phyloP scores from a whole-genome alignment of 53 echinoderm and acorn worm genomes.

The Paracentrotus lividus region DNA sequence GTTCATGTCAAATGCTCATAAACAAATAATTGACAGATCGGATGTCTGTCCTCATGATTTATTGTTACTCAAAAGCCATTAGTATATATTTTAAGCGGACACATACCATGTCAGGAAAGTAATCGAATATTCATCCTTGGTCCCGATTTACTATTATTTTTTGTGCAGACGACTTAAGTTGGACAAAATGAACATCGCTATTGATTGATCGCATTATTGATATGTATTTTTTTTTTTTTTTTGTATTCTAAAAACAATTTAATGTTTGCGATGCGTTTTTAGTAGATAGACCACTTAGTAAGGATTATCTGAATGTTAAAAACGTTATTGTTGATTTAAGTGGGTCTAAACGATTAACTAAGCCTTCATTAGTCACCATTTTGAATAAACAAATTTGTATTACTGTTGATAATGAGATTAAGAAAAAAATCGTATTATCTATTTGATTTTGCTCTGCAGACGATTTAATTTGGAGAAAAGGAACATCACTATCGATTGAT shows the following conservation, averaged over 20 bases:
- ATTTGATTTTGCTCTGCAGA: background rate
- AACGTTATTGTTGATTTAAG: slow-evolving; percentile 25
- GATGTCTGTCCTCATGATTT: slow-evolving; percentile 7
- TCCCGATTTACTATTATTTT: slow-evolving; percentile 1
- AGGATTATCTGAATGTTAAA: slow-evolving; percentile 2
- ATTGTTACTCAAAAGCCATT: slow-evolving; percentile 11
- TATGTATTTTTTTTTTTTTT: no score
- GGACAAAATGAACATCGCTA: slow-evolving; percentile 40
- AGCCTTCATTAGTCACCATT: slow-evolving; percentile 16
- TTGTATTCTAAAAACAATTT: background rate
- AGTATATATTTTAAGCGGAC: background rate
- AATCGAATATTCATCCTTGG: slow-evolving; percentile 45
- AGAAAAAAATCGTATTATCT: background rate
- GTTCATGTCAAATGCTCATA: slow-evolving; percentile 18
- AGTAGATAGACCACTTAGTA: slow-evolving; percentile 41
- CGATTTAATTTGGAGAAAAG: background rate
- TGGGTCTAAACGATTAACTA: slow-evolving; percentile 26
- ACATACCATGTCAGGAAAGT: slow-evolving; percentile 26
- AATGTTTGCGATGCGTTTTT: background rate
- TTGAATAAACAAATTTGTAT: slow-evolving; percentile 35
- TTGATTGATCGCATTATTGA: slow-evolving; percentile 40
- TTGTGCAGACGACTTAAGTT: background rate
- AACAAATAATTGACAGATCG: slow-evolving; percentile 35
- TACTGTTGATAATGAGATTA: background rate
- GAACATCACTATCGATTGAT: slow-evolving; percentile 47